Percentiles rank a stretch among this genome's conserved stretches.
These are phyloP conservation scores for Tychaedon coryphoeus DNA, from an alignment of 2,113 vertebrate genomes.

Conservation along the genomic window DNA sequence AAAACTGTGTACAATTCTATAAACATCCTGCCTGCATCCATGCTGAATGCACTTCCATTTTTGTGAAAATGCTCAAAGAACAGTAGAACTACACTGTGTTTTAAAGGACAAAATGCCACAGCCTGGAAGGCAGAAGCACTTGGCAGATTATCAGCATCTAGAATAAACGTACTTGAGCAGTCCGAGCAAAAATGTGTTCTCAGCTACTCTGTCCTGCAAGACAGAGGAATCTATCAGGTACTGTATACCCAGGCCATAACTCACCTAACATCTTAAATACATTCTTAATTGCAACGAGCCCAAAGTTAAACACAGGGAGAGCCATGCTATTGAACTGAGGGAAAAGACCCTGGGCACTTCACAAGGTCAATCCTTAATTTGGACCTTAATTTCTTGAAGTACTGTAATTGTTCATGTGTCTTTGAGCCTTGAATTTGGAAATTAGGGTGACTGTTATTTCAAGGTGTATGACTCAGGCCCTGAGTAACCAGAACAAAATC, in stretches of 20 bases:
- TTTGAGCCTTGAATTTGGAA: slow-evolving; percentile 9
- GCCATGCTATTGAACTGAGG: background rate
- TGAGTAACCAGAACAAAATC: slow-evolving; percentile 18
- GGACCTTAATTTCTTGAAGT: background rate
- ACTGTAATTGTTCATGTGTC: background rate
- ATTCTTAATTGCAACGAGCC: background rate
- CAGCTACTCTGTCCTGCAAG: background rate
- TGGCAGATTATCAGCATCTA: background rate
- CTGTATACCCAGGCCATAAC: background rate
- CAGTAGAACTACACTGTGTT: background rate
- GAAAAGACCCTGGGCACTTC: background rate
- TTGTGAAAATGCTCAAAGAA: background rate
- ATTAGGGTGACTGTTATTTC: slow-evolving; percentile 3
- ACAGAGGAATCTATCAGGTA: background rate
- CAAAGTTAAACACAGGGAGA: background rate
- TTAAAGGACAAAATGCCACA: background rate
- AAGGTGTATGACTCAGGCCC: background rate
- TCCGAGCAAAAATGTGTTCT: background rate
- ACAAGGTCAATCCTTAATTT: background rate
- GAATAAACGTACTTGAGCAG: background rate
- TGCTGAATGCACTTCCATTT: background rate
- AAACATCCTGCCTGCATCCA: background rate
- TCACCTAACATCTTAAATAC: background rate
- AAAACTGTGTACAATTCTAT: background rate
- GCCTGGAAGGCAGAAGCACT: background rate